phyloP scores from a whole-genome alignment of 2,113 vertebrate species.

The Galbula dea region DNA sequence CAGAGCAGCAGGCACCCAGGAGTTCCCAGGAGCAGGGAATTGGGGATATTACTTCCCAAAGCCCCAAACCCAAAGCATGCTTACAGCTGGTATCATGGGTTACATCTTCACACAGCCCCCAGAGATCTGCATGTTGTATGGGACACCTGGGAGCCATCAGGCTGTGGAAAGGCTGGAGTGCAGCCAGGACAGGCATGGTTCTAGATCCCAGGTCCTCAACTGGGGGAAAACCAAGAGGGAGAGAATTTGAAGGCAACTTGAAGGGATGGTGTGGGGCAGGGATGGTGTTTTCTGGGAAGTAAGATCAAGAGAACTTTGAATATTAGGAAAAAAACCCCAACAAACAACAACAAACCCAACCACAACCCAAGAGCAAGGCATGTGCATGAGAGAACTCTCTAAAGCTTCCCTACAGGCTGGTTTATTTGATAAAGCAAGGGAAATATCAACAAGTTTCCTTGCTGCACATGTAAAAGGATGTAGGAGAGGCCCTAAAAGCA shows the following conservation, averaged over 20 bases:
- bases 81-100: not conserved
- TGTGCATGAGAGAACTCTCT: not conserved
- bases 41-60: not conserved
- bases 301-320: not conserved
- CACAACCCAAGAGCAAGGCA: not conserved
- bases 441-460: not conserved
- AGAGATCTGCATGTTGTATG: not conserved
- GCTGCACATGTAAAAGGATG: not conserved
- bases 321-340: not conserved
- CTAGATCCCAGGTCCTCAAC: not conserved
- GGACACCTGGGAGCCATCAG: too few species aligned
- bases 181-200: accelerated
- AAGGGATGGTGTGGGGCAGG: not conserved
- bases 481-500: not conserved
- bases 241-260: not conserved
- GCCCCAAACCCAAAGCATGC: accelerated
- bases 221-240: accelerated
- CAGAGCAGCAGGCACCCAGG: too few species aligned
- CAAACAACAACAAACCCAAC: too few species aligned
- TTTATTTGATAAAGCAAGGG: not conserved
- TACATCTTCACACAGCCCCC: not conserved
- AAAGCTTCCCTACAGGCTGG: not conserved
- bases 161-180: accelerated
- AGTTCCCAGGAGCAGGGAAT: not conserved
- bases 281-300: accelerated